These are phyloP conservation scores for Siniperca chuatsi DNA, from an alignment of 2,113 vertebrate genomes.

Conservation along the genomic window DNA sequence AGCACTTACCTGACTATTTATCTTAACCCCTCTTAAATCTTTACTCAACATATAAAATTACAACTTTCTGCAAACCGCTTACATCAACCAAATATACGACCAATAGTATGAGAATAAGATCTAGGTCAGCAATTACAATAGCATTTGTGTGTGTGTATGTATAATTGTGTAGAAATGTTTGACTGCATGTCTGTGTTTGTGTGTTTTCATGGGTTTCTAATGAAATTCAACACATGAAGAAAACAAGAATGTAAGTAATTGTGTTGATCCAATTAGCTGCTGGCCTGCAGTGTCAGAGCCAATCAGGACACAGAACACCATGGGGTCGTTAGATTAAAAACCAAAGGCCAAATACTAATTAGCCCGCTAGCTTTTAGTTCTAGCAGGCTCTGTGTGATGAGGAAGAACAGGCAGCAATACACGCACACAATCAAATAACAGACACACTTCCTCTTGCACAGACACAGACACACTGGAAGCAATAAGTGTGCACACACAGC, in stretches of 20 bases:
- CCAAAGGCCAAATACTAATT: slow-evolving; percentile 74
- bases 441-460: slow-evolving; percentile 46
- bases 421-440: slow-evolving; percentile 40
- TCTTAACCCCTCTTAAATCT: slow-evolving; percentile 20
- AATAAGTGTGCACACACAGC: slow-evolving; percentile 33
- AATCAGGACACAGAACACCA: slow-evolving; percentile 64
- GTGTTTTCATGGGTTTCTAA: slow-evolving; percentile 18
- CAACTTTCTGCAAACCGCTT: slow-evolving; percentile 28
- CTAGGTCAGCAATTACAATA: slow-evolving; percentile 22
- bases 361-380: slow-evolving; percentile 61
- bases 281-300: slow-evolving; percentile 69
- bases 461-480: slow-evolving; percentile 32
- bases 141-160: background rate
- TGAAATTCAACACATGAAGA: slow-evolving; percentile 33
- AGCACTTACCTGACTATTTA: slow-evolving; percentile 39
- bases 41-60: slow-evolving; percentile 15
- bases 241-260: slow-evolving; percentile 73
- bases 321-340: slow-evolving; percentile 64
- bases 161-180: background rate
- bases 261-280: slow-evolving; percentile 76
- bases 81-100: background rate
- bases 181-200: slow-evolving; percentile 14
- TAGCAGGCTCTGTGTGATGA: slow-evolving; percentile 57
- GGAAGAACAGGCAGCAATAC: slow-evolving; percentile 34
- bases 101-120: background rate